phyloP scores from a whole-genome alignment of 1,140 invertebrate species.

The Drosophila burlai region DNA sequence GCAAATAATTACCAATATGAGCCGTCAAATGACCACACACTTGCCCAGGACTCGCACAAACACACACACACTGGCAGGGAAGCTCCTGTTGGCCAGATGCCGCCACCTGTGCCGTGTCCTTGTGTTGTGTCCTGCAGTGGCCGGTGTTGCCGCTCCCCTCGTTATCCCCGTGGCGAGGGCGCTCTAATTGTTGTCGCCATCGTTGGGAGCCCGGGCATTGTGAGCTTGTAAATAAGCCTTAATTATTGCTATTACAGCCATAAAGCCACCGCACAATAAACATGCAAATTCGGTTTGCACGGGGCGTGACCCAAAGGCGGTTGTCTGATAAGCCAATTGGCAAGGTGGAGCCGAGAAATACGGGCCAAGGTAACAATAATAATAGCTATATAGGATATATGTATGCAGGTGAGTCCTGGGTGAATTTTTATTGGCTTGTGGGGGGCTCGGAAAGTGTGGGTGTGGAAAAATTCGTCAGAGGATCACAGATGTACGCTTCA shows the following conservation, averaged over 20 bases:
- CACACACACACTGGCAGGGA: slow-evolving; percentile 22
- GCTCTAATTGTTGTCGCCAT: slow-evolving; percentile 65
- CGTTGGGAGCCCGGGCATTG: slow-evolving; percentile 40
- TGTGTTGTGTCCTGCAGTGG: slow-evolving; percentile 5
- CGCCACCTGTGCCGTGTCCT: slow-evolving; percentile 22
- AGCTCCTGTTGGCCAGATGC: slow-evolving; percentile 56
- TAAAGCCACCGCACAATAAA: slow-evolving; percentile 81
- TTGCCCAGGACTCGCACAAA: slow-evolving; percentile 20
- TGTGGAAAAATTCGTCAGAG: neutral
- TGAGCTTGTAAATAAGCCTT: slow-evolving; percentile 80
- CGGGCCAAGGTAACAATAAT: slow-evolving; percentile 27
- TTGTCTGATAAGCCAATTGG: slow-evolving; percentile 46
- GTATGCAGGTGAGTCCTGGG: neutral
- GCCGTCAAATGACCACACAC: slow-evolving; percentile 70
- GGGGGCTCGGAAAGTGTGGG: neutral
- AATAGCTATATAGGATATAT: neutral
- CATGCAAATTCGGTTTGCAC: slow-evolving; percentile 70
- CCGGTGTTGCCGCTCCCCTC: slow-evolving; percentile 2
- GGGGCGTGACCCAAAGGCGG: slow-evolving; percentile 38
- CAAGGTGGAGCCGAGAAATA: slow-evolving; percentile 28
- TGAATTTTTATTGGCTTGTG: slow-evolving; percentile 9
- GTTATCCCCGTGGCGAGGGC: slow-evolving; percentile 34
- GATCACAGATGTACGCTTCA: neutral
- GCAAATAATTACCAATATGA: slow-evolving; percentile 81
- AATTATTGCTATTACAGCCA: slow-evolving; percentile 79